A percentile compares a stretch with the other conserved stretches of the same genome.
Evolutionary conservation across 2,113 vertebrate species (phyloP).

Genomic region (Cheilinus undulatus): DNA sequence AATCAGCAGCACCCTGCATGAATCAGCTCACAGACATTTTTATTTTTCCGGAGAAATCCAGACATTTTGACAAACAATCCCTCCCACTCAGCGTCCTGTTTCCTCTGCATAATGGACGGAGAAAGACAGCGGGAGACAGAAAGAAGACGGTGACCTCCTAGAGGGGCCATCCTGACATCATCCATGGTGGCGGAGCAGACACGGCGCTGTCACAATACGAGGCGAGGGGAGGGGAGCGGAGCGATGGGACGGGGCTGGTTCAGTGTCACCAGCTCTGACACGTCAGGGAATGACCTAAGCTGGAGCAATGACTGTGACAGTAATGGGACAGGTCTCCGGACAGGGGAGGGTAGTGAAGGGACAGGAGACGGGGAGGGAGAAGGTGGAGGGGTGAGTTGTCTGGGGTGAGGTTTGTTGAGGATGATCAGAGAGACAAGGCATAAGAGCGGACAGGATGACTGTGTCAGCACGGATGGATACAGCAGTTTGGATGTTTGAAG

Average conservation of each 20-base stretch:
- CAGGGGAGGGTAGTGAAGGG: neutral
- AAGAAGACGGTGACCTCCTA: slow-evolving; percentile 46
- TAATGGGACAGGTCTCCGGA: slow-evolving; percentile 57
- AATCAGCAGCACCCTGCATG: slow-evolving; percentile 12
- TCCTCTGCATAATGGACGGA: slow-evolving; percentile 21
- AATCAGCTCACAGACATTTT: neutral
- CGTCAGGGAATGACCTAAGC: slow-evolving; percentile 56
- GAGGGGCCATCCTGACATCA: slow-evolving; percentile 65
- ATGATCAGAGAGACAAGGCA: slow-evolving; percentile 49
- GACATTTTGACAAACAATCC: slow-evolving; percentile 12
- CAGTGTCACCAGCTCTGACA: slow-evolving; percentile 61
- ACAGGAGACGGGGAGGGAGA: slow-evolving; percentile 2
- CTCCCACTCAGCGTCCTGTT: neutral
- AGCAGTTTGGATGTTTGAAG: slow-evolving; percentile 21
- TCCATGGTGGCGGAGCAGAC: slow-evolving; percentile 56
- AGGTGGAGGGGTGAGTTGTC: slow-evolving; percentile 15
- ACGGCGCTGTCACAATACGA: slow-evolving; percentile 66
- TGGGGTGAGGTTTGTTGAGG: slow-evolving; percentile 37
- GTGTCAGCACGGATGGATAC: slow-evolving; percentile 32
- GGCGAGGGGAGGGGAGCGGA: too few species aligned
- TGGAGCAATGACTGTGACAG: slow-evolving; percentile 59
- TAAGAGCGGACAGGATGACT: slow-evolving; percentile 19
- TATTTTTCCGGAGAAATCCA: neutral
- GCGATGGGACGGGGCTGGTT: slow-evolving; percentile 20
- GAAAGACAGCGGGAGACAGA: slow-evolving; percentile 10